phyloP scores from a whole-genome alignment of 1,140 invertebrate species.

The Papilio polyxenes region DNA sequence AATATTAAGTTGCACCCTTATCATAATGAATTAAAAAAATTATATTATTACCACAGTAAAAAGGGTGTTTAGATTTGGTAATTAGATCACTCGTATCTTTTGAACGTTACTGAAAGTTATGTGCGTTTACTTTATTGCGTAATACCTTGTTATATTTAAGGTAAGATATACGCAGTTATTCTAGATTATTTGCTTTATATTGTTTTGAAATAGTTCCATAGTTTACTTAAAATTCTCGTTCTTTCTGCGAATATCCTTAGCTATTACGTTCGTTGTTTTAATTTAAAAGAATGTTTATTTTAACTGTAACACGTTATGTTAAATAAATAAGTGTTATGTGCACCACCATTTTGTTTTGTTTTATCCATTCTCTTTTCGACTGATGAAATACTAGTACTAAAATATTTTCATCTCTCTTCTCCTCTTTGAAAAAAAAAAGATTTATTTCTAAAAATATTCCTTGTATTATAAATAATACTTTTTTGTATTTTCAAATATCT shows the following conservation, averaged over 20 bases:
- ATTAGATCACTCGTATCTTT: background rate
- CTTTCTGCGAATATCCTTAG: conserved; percentile 56
- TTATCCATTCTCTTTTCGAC: conserved; percentile 4
- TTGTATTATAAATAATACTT: too few relatives aligned
- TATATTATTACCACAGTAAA: background rate
- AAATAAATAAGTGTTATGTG: conserved; percentile 78
- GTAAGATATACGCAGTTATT: conserved; percentile 7
- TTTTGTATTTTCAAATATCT: too few relatives aligned
- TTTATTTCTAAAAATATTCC: too few relatives aligned
- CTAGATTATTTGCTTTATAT: conserved; percentile 15
- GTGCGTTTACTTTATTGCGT: background rate
- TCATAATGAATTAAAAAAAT: background rate
- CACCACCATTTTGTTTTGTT: conserved; percentile 64
- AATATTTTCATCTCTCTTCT: background rate
- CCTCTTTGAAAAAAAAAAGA: too few relatives aligned
- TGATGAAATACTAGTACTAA: background rate
- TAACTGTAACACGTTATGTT: conserved; percentile 77
- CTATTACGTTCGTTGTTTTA: conserved; percentile 76
- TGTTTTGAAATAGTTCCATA: conserved; percentile 29
- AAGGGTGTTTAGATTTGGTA: background rate
- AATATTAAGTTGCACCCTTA: background rate
- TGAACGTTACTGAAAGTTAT: background rate
- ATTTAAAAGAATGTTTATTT: conserved; percentile 78
- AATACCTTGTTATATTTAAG: conserved; percentile 13
- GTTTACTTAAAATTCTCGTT: conserved; percentile 44